A percentile compares a stretch with the other conserved stretches of the same genome.
These are phyloP conservation scores for Leptinotarsa undecemlineata DNA, from an alignment of 1,140 invertebrate genomes.

Conservation along the genomic window DNA sequence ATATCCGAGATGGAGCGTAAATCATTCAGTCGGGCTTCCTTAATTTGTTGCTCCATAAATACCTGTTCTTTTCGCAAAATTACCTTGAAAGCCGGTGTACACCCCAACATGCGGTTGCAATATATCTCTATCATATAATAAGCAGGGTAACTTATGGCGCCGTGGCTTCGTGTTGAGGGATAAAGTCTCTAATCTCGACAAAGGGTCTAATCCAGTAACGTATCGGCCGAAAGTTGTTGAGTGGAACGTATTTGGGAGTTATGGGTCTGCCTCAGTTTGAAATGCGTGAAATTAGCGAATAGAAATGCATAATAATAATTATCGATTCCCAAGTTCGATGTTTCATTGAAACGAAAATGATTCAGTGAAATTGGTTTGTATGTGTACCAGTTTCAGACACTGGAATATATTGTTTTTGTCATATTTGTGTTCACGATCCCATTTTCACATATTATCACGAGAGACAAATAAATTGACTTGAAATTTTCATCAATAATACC, in stretches of 20 bases:
- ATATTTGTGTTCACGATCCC: too few species aligned
- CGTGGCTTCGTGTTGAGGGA: constrained; percentile 37
- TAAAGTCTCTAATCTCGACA: constrained; percentile 41
- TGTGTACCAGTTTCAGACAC: too few species aligned
- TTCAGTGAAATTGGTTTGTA: too few species aligned
- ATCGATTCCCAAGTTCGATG: too few species aligned
- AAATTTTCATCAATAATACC: too few species aligned
- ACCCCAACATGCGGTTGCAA: constrained; percentile 40
- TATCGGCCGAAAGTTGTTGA: constrained; percentile 17
- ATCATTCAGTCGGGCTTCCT: constrained; percentile 16
- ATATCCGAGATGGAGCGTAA: constrained; percentile 11
- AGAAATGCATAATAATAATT: too few species aligned
- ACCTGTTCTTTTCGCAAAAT: constrained; percentile 26
- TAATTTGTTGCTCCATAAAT: constrained; percentile 21
- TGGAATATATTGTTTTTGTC: too few species aligned
- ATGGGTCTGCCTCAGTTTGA: neutral
- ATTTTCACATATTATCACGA: too few species aligned
- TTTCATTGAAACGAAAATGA: too few species aligned
- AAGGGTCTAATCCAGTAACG: constrained; percentile 29
- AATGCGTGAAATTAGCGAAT: too few species aligned
- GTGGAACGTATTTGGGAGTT: neutral
- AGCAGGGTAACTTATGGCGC: constrained; percentile 43
- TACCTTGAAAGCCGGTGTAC: constrained; percentile 26
- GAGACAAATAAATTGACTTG: too few species aligned
- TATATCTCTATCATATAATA: constrained; percentile 47